Conservation (phyloP, 2,797 vertebrate species). For the Emys orbicularis region DNA sequence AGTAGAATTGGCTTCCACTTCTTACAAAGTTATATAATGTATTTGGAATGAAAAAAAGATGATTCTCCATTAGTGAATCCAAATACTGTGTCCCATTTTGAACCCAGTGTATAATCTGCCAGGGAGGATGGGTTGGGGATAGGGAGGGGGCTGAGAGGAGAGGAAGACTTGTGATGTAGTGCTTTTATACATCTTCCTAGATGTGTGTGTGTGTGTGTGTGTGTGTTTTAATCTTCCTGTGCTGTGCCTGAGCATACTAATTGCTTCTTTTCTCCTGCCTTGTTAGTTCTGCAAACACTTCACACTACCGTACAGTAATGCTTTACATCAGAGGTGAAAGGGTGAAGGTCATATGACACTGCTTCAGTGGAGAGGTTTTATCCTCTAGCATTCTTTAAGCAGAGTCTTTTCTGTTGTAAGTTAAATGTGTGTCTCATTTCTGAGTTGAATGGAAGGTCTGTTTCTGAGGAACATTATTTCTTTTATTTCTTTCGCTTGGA, state of each 20-base stretch:
- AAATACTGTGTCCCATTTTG: slow-evolving; percentile 59
- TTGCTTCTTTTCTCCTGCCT: slow-evolving; percentile 48
- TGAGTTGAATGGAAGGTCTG: slow-evolving; percentile 46
- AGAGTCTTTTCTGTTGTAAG: slow-evolving; percentile 48
- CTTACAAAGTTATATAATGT: slow-evolving; percentile 52
- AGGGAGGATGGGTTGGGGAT: background rate
- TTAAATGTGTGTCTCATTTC: slow-evolving; percentile 42
- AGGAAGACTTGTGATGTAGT: background rate
- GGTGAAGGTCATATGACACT: slow-evolving; percentile 37
- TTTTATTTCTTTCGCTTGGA: slow-evolving; percentile 33
- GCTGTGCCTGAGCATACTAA: slow-evolving; percentile 59
- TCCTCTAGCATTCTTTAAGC: slow-evolving; percentile 51
- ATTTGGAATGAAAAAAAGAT: slow-evolving; percentile 62
- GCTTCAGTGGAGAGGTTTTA: slow-evolving; percentile 24
- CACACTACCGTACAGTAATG: slow-evolving; percentile 15
- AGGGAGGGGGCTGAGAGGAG: background rate
- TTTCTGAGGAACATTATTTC: slow-evolving; percentile 40
- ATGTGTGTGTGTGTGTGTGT: background rate
- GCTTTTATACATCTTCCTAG: slow-evolving; percentile 35
- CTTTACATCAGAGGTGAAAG: slow-evolving; percentile 28
- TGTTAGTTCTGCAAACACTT: slow-evolving; percentile 58
- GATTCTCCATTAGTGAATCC: slow-evolving; percentile 52
- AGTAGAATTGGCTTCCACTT: slow-evolving; percentile 31
- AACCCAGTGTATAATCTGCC: slow-evolving; percentile 72
- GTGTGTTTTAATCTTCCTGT: slow-evolving; percentile 1